These are phyloP conservation scores for Nymphalis urticae DNA, from an alignment of 2,888 invertebrate species.

Conservation along the genomic window DNA sequence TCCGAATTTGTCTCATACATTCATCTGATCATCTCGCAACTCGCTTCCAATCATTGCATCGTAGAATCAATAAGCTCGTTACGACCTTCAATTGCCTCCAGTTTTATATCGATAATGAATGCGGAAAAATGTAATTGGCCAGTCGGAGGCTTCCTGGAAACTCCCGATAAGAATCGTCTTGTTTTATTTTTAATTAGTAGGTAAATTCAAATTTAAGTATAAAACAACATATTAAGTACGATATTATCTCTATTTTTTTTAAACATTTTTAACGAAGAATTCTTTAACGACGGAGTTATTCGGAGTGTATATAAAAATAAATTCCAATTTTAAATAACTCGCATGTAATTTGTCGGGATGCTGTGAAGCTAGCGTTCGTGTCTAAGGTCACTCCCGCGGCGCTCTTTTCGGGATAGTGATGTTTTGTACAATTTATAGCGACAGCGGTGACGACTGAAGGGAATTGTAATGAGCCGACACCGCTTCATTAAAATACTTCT, in stretches of 20 bases:
- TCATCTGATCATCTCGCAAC: slow-evolving; percentile 32
- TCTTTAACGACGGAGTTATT: not conserved
- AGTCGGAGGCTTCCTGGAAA: slow-evolving; percentile 1
- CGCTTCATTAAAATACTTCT: slow-evolving; percentile 76
- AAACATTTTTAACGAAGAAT: not conserved
- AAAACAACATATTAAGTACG: not conserved
- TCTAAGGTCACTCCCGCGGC: slow-evolving; percentile 55
- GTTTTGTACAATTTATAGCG: slow-evolving; percentile 58
- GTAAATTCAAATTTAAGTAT: not conserved
- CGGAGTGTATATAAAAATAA: not conserved
- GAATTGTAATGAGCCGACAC: slow-evolving; percentile 64
- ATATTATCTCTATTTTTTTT: not conserved
- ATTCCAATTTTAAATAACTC: not conserved
- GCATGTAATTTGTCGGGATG: not conserved
- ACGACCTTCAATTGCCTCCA: slow-evolving; percentile 23
- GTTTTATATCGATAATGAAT: slow-evolving; percentile 24
- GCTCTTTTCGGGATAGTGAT: slow-evolving; percentile 57
- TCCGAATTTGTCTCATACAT: slow-evolving; percentile 39
- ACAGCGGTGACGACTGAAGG: slow-evolving; percentile 54
- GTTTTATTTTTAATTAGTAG: not conserved
- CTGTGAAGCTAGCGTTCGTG: slow-evolving; percentile 32
- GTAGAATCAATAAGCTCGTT: slow-evolving; percentile 37
- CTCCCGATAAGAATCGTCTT: slow-evolving; percentile 5
- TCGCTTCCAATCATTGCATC: slow-evolving; percentile 35
- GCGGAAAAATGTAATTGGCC: slow-evolving; percentile 17